Evolutionary conservation across 1,140 invertebrate species (phyloP), one percentile per base, ranked within the genome.

Genomic region (Arion vulgaris): DNA sequence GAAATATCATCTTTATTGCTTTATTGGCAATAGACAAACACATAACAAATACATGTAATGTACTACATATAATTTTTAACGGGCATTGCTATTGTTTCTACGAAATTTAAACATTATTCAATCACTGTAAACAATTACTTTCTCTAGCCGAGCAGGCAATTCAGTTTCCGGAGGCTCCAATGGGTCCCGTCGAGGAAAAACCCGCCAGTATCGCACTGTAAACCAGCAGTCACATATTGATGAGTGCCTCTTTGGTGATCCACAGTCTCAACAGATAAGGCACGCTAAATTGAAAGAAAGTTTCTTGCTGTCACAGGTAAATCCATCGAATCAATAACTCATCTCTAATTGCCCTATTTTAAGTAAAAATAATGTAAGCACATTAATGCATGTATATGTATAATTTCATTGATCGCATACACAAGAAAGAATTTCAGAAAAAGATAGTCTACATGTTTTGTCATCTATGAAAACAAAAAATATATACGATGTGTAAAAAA

Each of bases 201-300:
- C 89, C 13, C 83, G 86, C 51, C 88, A 90, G 69, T 92, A 92
- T 74, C 79, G 88, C 53, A 85, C 85, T 15, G 86, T 92, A 11
- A 92, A 91, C 72, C 82, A 90, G 80, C 87, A 85, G 19, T 92
- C 91, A 73, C 90, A 92, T 57, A 86, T 93, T 0, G 92, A 93
- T 86, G 92, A 93, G 82, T 87, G 87, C 38, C 83, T 93, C 57
- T 93, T 93, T 86, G 92, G 92, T 28, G 49, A 86, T 32, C 87
- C 89, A 77, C 88, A 88, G 66, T 86, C 88, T 78, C 85, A 89
- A 4, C 77, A 87, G 82, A 80, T 87, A 73, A 85, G 89, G 79
- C 82, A 90, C 71, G 86, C 89, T 81, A 86, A 88, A 85, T 72
- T 88, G 34, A 77, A 88, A 75, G 87, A 89, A 17, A 90, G 87